Conservation (phyloP, 2,888 invertebrate genomes). For the Trichopoda pennipes region DNA sequence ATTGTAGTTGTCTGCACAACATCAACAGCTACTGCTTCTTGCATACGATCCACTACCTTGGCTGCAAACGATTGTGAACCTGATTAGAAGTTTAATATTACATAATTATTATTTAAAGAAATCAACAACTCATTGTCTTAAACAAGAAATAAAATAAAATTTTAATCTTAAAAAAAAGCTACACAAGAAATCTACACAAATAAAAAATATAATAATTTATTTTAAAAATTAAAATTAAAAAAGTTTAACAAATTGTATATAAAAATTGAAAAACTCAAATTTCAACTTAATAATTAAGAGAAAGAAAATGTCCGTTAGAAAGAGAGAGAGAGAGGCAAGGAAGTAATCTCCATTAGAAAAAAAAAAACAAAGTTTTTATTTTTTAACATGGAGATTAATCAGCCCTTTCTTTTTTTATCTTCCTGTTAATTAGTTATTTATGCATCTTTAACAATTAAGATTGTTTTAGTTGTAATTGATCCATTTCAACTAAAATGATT, state of each 20-base stretch:
- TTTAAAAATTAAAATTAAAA: slow-evolving; percentile 39
- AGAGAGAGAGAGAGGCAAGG: not conserved
- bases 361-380: not conserved
- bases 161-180: not conserved
- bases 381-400: slow-evolving; percentile 13
- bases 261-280: slow-evolving; percentile 36
- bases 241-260: slow-evolving; percentile 39
- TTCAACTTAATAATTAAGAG: slow-evolving; percentile 27
- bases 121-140: slow-evolving; percentile 52
- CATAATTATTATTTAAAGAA: slow-evolving; percentile 50
- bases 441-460: slow-evolving; percentile 19
- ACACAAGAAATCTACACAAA: slow-evolving; percentile 65
- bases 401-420: slow-evolving; percentile 3
- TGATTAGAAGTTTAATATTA: slow-evolving; percentile 68
- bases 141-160: slow-evolving; percentile 39
- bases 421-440: slow-evolving; percentile 35
- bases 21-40: slow-evolving; percentile 49
- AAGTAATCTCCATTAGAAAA: slow-evolving; percentile 2
- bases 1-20: slow-evolving; percentile 56
- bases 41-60: slow-evolving; percentile 68
- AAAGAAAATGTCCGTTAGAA: no score
- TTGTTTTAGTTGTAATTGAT: slow-evolving; percentile 17
- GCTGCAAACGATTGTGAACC: slow-evolving; percentile 70
- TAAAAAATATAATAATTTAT: slow-evolving; percentile 51
- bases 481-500: slow-evolving; percentile 38